Evolutionary conservation across 2,113 vertebrate species (phyloP).

Genomic region (Malurus cyaneus): DNA sequence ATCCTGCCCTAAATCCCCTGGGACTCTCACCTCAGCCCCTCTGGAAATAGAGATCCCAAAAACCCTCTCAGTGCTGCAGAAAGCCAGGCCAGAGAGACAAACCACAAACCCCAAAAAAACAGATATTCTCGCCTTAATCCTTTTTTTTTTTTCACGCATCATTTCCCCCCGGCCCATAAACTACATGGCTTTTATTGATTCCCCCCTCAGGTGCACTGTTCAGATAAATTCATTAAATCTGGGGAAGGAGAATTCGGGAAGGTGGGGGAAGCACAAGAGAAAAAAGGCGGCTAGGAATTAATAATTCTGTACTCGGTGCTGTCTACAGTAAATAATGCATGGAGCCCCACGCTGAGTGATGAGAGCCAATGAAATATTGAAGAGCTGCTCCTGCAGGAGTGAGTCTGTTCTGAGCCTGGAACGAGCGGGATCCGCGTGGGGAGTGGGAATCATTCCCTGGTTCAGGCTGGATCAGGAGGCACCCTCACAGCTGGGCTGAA

Average conservation of each 20-base stretch:
- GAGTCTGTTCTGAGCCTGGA: background rate
- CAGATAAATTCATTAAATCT: background rate
- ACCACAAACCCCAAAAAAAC: background rate
- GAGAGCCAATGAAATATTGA: slow-evolving; percentile 60
- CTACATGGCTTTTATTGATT: background rate
- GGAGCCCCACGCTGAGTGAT: slow-evolving; percentile 20
- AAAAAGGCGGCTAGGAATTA: slow-evolving; percentile 20
- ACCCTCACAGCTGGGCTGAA: background rate
- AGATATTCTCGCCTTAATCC: background rate
- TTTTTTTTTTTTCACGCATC: background rate
- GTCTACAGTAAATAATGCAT: slow-evolving; percentile 59
- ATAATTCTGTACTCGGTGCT: slow-evolving; percentile 36
- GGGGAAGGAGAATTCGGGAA: background rate
- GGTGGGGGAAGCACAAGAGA: background rate
- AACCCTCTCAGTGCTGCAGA: background rate
- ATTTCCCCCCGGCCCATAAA: background rate
- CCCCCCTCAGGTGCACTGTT: background rate
- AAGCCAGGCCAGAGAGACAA: background rate
- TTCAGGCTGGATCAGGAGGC: background rate
- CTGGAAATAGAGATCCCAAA: background rate
- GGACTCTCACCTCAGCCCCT: background rate
- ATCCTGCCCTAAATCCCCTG: background rate
- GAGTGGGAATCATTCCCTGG: background rate
- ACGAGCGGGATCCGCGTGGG: background rate
- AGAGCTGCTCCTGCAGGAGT: slow-evolving; percentile 44